phyloP scores from a whole-genome alignment of 2,888 invertebrate genomes.

The Acutogordius australiensis region DNA sequence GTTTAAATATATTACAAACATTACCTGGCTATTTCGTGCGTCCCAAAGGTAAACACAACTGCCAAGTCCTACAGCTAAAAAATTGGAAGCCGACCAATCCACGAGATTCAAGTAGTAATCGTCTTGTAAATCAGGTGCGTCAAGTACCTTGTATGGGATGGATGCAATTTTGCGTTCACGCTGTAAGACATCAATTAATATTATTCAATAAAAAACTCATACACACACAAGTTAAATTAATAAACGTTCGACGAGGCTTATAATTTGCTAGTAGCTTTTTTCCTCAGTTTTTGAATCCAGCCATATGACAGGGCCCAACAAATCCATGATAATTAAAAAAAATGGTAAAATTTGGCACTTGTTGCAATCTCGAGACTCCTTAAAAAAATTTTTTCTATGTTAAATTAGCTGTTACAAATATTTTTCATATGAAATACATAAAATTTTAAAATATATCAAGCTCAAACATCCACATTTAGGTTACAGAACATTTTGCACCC shows the following conservation, averaged over 20 bases:
- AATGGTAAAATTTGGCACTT: no score
- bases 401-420: no score
- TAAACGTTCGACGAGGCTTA: no score
- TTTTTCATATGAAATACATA: no score
- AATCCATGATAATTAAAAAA: no score
- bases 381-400: no score
- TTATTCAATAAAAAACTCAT: slow-evolving; percentile 11
- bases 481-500: no score
- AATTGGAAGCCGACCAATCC: slow-evolving; percentile 96
- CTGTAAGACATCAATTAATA: slow-evolving; percentile 18
- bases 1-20: slow-evolving; percentile 2
- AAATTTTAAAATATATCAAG: no score
- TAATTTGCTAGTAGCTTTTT: neutral
- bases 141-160: slow-evolving; percentile 85
- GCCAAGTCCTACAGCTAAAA: slow-evolving; percentile 79
- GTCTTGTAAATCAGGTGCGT: slow-evolving; percentile 83
- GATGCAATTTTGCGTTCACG: slow-evolving; percentile 90
- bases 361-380: no score
- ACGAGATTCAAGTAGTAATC: slow-evolving; percentile 95
- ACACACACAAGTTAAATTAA: no score
- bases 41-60: slow-evolving; percentile 97
- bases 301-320: neutral
- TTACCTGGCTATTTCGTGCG: slow-evolving; percentile 74
- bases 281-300: neutral
- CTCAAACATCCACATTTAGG: no score